Conservation (phyloP, 2,888 invertebrate genomes). For the Protonemura montana region DNA sequence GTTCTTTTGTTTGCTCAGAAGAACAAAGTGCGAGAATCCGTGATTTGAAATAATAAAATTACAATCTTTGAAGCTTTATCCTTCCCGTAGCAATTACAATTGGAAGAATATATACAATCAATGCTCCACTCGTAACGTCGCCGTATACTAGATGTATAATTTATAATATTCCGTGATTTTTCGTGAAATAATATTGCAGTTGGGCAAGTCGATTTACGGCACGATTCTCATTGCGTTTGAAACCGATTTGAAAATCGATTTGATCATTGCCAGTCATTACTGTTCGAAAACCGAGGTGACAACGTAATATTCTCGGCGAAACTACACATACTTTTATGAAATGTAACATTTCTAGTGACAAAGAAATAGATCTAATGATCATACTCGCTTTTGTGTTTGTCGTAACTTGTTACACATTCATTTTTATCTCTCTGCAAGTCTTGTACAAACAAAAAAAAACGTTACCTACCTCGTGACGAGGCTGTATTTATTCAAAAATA, state of each 20-base stretch:
- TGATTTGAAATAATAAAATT: no score
- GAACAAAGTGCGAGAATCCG: no score
- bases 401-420: constrained; percentile 25
- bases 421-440: background rate
- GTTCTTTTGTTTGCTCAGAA: no score
- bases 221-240: background rate
- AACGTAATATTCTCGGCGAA: background rate
- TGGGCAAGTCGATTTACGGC: background rate
- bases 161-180: background rate
- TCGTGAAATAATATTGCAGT: background rate
- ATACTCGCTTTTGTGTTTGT: background rate
- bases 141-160: no score
- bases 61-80: no score
- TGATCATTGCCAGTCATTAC: background rate
- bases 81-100: no score
- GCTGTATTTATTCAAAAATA: background rate
- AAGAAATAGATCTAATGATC: background rate
- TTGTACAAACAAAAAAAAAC: background rate
- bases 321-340: background rate
- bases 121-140: no score
- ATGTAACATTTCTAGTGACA: background rate
- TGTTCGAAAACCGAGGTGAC: background rate
- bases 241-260: background rate
- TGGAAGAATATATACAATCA: no score
- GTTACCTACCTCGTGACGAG: background rate